These are phyloP conservation scores for Alentia gelatinosa DNA, from an alignment of 2,888 invertebrate species.

Conservation along the genomic window DNA sequence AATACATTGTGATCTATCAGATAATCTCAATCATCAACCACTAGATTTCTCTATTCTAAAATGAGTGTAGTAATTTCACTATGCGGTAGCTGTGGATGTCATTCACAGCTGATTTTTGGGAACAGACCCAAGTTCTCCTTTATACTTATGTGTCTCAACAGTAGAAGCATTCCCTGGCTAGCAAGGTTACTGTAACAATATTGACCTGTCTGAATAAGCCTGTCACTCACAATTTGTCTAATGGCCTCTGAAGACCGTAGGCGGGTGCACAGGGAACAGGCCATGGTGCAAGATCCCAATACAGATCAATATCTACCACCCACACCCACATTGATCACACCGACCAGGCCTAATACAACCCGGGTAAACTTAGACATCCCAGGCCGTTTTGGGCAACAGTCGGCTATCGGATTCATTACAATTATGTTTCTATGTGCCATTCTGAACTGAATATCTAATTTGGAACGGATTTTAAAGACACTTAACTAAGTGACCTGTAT, in stretches of 20 bases:
- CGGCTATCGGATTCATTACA: neutral
- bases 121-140: too few relatives aligned
- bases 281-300: neutral
- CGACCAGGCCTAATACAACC: neutral
- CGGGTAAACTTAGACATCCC: neutral
- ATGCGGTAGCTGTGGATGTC: too few relatives aligned
- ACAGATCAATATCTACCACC: neutral
- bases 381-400: neutral
- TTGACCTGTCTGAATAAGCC: neutral
- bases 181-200: neutral
- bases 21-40: too few relatives aligned
- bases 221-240: conserved; percentile 22
- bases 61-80: too few relatives aligned
- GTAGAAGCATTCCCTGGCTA: neutral
- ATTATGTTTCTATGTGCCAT: too few relatives aligned
- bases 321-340: neutral
- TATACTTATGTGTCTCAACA: too few relatives aligned
- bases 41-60: too few relatives aligned
- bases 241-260: neutral
- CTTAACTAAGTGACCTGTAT: too few relatives aligned
- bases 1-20: too few relatives aligned
- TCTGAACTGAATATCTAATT: too few relatives aligned
- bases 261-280: neutral
- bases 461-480: too few relatives aligned
- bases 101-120: too few relatives aligned